Evolutionary conservation across 2,797 vertebrate species (phyloP).

Genomic region (Arrhamphus sclerolepis): DNA sequence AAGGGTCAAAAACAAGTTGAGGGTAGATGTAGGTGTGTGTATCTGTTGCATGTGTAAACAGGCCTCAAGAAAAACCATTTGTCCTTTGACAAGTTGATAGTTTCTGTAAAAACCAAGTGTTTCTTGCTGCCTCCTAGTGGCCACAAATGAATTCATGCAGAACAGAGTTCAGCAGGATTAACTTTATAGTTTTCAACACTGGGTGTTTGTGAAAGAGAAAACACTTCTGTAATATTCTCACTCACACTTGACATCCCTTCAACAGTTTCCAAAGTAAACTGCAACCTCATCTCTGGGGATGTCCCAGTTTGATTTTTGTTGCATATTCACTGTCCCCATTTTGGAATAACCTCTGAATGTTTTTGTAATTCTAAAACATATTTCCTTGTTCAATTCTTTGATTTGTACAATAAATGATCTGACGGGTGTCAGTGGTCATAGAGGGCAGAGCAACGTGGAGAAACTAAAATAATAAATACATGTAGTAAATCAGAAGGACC

Average conservation of each 20-base stretch:
- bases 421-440: background rate
- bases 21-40: background rate
- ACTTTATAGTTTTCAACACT: constrained; percentile 17
- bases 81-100: background rate
- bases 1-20: no score
- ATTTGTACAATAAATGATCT: constrained; percentile 17
- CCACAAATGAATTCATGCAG: background rate
- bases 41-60: background rate
- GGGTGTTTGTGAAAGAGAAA: constrained; percentile 12
- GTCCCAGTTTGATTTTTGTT: constrained; percentile 19
- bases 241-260: constrained; percentile 23
- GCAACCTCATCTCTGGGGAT: constrained; percentile 24
- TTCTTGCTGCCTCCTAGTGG: constrained; percentile 38
- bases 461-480: no score
- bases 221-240: constrained; percentile 20
- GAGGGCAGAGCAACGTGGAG: background rate
- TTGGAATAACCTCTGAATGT: constrained; percentile 14
- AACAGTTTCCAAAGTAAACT: constrained; percentile 20
- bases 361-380: constrained; percentile 21
- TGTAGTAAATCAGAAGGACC: background rate
- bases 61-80: background rate
- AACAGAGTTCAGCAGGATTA: constrained; percentile 14
- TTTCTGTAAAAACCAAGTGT: background rate
- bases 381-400: background rate
- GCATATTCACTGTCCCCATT: constrained; percentile 20